Conservation (phyloP, 2,797 vertebrate genomes). For the Pseudotriccus pelzelni region DNA sequence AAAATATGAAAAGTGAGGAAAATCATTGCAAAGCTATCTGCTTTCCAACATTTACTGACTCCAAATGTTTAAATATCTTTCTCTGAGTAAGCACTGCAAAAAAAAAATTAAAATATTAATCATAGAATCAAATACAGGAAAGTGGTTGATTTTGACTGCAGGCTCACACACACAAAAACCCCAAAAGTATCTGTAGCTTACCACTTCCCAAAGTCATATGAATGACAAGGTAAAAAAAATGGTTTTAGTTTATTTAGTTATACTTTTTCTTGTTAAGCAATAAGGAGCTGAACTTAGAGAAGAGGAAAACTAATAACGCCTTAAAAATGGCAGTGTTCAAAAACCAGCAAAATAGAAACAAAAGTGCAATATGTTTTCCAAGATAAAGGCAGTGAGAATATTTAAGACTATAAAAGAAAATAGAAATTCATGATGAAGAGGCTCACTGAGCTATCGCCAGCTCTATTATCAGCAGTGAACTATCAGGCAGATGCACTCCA, state of each 20-base stretch:
- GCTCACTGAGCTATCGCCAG: conserved; percentile 6
- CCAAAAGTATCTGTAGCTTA: neutral
- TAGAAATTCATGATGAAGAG: neutral
- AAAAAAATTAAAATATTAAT: neutral
- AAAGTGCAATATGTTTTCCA: neutral
- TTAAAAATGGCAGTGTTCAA: neutral
- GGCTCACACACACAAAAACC: neutral
- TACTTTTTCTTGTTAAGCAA: neutral
- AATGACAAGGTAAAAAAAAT: neutral
- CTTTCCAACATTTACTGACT: neutral
- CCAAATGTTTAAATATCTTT: neutral
- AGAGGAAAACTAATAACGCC: neutral
- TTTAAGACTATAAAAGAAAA: conserved; percentile 38
- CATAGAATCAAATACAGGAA: neutral
- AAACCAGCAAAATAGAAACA: neutral
- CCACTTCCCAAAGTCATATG: neutral
- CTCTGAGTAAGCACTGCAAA: neutral
- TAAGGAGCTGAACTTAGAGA: neutral
- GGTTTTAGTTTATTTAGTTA: neutral
- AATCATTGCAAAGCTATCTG: neutral
- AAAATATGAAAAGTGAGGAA: neutral
- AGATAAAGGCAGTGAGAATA: neutral
- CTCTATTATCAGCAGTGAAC: neutral
- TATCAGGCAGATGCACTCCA: neutral
- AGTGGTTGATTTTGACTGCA: neutral